Evolutionary conservation across 2,888 invertebrate genomes (phyloP), one percentile per base, ranked within the genome.

Genomic region (Nemotelus nigrinus): DNA sequence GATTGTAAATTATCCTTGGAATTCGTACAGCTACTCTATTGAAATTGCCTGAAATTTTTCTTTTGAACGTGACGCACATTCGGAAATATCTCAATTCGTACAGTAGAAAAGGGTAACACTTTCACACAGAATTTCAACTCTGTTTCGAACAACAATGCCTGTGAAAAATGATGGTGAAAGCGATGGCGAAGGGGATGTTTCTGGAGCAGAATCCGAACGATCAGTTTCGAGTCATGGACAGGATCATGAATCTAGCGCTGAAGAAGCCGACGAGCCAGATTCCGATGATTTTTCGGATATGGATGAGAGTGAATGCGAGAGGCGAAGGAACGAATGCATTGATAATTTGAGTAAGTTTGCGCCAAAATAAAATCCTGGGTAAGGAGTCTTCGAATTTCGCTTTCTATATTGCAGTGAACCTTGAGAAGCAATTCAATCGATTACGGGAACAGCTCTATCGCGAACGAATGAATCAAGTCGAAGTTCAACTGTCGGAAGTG

Each of bases 241-340:
- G 78, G 88, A 89, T 41, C 92, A 91, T 82, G 94, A 94, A 82
- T 93, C 94, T 81, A 92, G 93, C 80, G 89, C 88, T 74, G 94
- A 94, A 83, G 93, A 92, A 82, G 93, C 91, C 77, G 93, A 94
- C 82, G 93, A 94, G 83, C 93, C 91, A n/a, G 94, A 94, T 82
- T 93, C 94, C 25, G 94, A 94, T 88, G 94, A 94, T 85, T 94
- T 94, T 78, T 93, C 93, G 77, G 97, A 97, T 88, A 93, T 97
- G 93, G 97, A 97, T 86, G 96, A 96, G 85, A 93, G 92, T 81
- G 97, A 96, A 88, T 96, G 96, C 82, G 96, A 97, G 84, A 90
- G 92, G 78, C 89, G 96, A 76, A 89, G 96, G 80, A 92, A 90
- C 81, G 95, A 96, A 84, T 94, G 95, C 83, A 89, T 96, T 81